Percentiles rank a stretch among this genome's conserved stretches.
These are phyloP conservation scores for Scatophagus argus DNA, from an alignment of 2,113 vertebrate genomes.

Conservation along the genomic window DNA sequence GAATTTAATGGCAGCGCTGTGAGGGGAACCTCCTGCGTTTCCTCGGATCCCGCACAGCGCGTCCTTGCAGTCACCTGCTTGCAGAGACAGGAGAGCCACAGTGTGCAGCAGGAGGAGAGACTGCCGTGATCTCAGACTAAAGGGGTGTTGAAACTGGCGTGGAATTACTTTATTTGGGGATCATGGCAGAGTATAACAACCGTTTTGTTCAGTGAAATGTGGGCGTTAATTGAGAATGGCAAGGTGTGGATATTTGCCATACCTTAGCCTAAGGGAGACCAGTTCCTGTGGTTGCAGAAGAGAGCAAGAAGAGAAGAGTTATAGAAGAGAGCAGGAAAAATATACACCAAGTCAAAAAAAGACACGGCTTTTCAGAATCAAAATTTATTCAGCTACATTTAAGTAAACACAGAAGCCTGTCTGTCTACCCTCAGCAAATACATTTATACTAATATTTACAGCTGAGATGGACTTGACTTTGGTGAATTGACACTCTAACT, in stretches of 20 bases:
- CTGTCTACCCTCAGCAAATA: background rate
- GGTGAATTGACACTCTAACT: background rate
- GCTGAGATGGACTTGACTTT: background rate
- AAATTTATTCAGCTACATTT: background rate
- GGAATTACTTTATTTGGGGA: slow-evolving; percentile 51
- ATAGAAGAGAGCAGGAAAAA: background rate
- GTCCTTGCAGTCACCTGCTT: slow-evolving; percentile 48
- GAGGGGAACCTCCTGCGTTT: slow-evolving; percentile 35
- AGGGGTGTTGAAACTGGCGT: slow-evolving; percentile 16
- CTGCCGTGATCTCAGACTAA: slow-evolving; percentile 47
- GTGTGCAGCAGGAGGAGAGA: slow-evolving; percentile 18
- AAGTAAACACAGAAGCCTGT: background rate
- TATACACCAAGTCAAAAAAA: background rate
- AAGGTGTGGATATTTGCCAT: slow-evolving; percentile 60
- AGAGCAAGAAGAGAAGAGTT: too few species aligned
- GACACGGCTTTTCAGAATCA: background rate
- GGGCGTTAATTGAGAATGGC: slow-evolving; percentile 62
- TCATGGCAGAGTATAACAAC: slow-evolving; percentile 33
- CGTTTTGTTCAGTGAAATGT: slow-evolving; percentile 54
- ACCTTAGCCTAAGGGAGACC: slow-evolving; percentile 9
- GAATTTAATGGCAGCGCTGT: slow-evolving; percentile 41
- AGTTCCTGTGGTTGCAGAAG: background rate
- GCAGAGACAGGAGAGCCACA: slow-evolving; percentile 25
- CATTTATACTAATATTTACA: background rate
- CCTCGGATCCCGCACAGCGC: slow-evolving; percentile 1